Percentiles rank a stretch among this genome's conserved stretches.
Evolutionary conservation across 2,113 vertebrate genomes (phyloP).

Genomic region (Tonatia bakeri): DNA sequence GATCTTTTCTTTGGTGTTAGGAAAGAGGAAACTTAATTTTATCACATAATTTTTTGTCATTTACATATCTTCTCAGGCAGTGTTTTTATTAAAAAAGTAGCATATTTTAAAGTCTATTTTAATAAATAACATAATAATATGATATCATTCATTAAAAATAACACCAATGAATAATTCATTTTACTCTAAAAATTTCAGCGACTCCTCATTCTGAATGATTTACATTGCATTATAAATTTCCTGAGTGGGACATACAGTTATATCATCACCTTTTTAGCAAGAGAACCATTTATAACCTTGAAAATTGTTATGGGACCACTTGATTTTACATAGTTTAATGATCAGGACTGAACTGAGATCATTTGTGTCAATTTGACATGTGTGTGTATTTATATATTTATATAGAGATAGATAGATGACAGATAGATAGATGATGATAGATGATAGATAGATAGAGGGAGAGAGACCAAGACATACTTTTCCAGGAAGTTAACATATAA

Average conservation of each 20-base stretch:
- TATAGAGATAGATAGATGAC: no score
- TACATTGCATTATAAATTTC: background rate
- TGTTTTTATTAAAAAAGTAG: background rate
- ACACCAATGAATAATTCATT: background rate
- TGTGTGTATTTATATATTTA: no score
- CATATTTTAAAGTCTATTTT: background rate
- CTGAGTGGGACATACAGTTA: background rate
- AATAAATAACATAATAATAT: background rate
- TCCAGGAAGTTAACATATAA: background rate
- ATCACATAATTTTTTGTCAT: background rate
- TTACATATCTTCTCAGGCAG: background rate
- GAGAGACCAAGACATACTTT: background rate
- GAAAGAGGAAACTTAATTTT: background rate
- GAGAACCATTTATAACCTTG: background rate
- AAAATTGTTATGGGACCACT: background rate
- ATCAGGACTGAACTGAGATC: background rate
- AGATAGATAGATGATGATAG: no score
- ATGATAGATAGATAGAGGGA: no score
- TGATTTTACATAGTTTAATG: background rate
- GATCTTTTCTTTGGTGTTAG: background rate
- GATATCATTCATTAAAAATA: background rate
- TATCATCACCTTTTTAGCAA: background rate
- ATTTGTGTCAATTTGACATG: background rate
- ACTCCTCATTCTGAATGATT: background rate
- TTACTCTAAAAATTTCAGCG: background rate